Evolutionary conservation across 2,888 invertebrate genomes (phyloP).

Genomic region (Pasiphila rectangulata): DNA sequence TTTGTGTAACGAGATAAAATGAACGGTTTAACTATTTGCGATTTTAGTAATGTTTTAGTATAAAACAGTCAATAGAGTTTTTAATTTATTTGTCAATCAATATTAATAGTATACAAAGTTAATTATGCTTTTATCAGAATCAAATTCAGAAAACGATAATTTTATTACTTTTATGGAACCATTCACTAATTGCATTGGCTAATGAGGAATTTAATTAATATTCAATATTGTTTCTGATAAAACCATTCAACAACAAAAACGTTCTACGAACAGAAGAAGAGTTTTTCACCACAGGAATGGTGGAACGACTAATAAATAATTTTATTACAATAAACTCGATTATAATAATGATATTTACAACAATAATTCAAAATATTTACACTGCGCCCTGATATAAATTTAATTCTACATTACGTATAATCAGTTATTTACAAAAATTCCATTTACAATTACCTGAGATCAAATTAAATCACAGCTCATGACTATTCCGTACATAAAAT

Average conservation of each 20-base stretch:
- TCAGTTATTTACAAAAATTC: constrained; percentile 57
- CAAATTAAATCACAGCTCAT: constrained; percentile 36
- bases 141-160: constrained; percentile 11
- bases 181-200: too few species aligned
- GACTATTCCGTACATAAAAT: constrained; percentile 21
- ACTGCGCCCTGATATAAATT: constrained; percentile 63
- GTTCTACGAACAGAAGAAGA: constrained; percentile 72
- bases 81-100: constrained; percentile 68
- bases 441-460: constrained; percentile 47
- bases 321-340: constrained; percentile 39
- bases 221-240: constrained; percentile 24
- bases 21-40: constrained; percentile 10
- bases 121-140: constrained; percentile 42
- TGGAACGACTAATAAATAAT: constrained; percentile 46
- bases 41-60: constrained; percentile 29
- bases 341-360: constrained; percentile 58
- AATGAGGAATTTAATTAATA: neutral
- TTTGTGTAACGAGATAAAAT: constrained; percentile 13
- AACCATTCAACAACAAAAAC: constrained; percentile 37
- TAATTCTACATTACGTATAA: constrained; percentile 60
- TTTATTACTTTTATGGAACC: too few species aligned
- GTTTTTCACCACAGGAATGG: constrained; percentile 63
- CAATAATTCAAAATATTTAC: constrained; percentile 72
- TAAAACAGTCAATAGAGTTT: constrained; percentile 72
- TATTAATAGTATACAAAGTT: constrained; percentile 52